Percentiles rank a stretch among this genome's conserved stretches.
These are phyloP conservation scores for Rhinella marina DNA, from an alignment of 2,797 vertebrate species.

Conservation along the genomic window DNA sequence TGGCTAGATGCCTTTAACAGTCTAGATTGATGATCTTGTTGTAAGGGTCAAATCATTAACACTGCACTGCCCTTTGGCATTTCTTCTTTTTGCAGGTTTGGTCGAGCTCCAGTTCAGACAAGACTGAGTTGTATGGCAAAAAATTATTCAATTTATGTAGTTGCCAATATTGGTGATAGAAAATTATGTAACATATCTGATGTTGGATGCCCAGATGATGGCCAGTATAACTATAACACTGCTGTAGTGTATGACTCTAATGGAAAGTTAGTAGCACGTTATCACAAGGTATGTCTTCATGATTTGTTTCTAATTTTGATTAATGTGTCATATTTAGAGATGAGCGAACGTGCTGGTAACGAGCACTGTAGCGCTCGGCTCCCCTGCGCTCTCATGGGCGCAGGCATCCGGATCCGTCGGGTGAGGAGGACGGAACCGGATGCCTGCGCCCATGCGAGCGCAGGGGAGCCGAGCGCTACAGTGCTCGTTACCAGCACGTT, in stretches of 20 bases:
- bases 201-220: constrained; percentile 64
- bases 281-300: constrained; percentile 73
- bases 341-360: too few species aligned
- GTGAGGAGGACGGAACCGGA: too few species aligned
- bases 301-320: not conserved
- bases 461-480: too few species aligned
- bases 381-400: too few species aligned
- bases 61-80: not conserved
- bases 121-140: constrained; percentile 77
- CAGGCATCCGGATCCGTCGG: too few species aligned
- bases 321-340: not conserved
- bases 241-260: constrained; percentile 69
- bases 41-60: not conserved
- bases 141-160: constrained; percentile 73
- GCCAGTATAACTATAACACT: constrained; percentile 75
- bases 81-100: constrained; percentile 66
- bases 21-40: too few species aligned
- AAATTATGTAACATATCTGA: constrained; percentile 67
- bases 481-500: too few species aligned
- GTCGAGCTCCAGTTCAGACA: constrained; percentile 68
- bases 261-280: constrained; percentile 75
- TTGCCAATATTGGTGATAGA: constrained; percentile 75
- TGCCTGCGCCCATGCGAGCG: too few species aligned
- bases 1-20: too few species aligned
- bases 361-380: too few species aligned